Evolutionary conservation across 2,888 invertebrate genomes (phyloP).

Genomic region (Melitaea athalia): DNA sequence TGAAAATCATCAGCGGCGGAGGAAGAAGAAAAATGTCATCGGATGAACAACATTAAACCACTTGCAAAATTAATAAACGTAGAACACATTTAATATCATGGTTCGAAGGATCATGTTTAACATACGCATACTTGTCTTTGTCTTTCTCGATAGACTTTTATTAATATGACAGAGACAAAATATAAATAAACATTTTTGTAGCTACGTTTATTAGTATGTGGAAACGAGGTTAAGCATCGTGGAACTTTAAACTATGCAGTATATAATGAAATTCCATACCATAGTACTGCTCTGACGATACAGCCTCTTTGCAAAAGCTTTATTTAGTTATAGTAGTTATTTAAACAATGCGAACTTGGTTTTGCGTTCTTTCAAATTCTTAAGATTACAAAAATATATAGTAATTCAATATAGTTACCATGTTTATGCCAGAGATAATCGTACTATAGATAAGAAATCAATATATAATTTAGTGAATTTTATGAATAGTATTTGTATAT

Average conservation of each 20-base stretch:
- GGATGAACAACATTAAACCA: constrained; percentile 15
- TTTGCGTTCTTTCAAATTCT: constrained; percentile 6
- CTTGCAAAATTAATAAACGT: constrained; percentile 12
- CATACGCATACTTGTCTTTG: not conserved
- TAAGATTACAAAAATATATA: not conserved
- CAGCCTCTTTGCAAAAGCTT: constrained; percentile 41
- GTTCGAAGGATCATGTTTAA: not conserved
- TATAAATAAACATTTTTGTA: not conserved
- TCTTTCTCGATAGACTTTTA: not conserved
- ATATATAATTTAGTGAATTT: not conserved
- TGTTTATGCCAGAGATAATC: constrained; percentile 5
- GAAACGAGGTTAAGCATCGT: constrained; percentile 5
- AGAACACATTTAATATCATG: too few species aligned
- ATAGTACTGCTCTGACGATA: constrained; percentile 18
- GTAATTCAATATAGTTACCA: constrained; percentile 17
- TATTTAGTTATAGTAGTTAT: constrained; percentile 39
- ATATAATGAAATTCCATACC: constrained; percentile 8
- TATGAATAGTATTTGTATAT: constrained; percentile 3
- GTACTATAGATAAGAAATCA: not conserved
- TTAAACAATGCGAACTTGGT: constrained; percentile 22
- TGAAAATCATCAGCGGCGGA: constrained; percentile 84
- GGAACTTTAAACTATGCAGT: constrained; percentile 11
- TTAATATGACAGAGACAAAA: not conserved
- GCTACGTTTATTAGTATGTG: constrained; percentile 10
- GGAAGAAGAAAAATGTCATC: constrained; percentile 51